Conservation (phyloP, 2,888 invertebrate species). For the Colletes collaris region DNA sequence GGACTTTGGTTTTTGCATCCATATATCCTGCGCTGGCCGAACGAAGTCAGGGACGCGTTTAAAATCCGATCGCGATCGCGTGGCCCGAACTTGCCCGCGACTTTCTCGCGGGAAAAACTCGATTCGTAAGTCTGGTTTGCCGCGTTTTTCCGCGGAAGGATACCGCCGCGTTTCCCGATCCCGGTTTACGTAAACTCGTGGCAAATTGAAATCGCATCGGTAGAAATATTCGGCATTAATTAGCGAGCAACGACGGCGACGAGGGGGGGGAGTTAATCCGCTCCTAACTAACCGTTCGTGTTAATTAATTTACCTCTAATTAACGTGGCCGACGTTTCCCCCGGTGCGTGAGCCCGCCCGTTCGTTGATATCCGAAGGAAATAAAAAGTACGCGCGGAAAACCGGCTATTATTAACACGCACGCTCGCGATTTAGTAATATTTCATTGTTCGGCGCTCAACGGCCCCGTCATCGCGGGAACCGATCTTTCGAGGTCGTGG, state of each 20-base stretch:
- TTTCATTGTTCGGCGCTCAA: constrained; percentile 24
- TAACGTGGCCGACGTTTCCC: constrained; percentile 39
- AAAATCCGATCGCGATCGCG: constrained; percentile 16
- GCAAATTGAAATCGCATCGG: background rate
- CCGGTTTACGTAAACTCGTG: background rate
- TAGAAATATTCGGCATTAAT: constrained; percentile 50
- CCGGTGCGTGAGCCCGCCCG: too few species aligned
- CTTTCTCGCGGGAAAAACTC: constrained; percentile 21
- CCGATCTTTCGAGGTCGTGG: background rate
- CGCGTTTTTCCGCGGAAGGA: background rate
- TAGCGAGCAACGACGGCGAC: constrained; percentile 5
- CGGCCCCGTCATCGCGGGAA: background rate
- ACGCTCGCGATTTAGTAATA: constrained; percentile 30
- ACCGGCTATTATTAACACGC: background rate
- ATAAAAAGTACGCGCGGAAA: too few species aligned
- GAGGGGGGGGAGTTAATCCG: constrained; percentile 38
- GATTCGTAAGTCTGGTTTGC: background rate
- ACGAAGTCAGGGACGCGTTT: constrained; percentile 49
- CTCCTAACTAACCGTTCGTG: constrained; percentile 43
- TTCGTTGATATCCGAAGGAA: too few species aligned
- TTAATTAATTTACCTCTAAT: constrained; percentile 63
- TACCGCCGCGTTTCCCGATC: background rate
- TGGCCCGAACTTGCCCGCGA: constrained; percentile 5
- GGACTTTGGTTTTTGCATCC: constrained; percentile 13
- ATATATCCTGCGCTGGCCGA: constrained; percentile 45